phyloP scores from a whole-genome alignment of 2,797 vertebrate species.

The Cuniculus paca region DNA sequence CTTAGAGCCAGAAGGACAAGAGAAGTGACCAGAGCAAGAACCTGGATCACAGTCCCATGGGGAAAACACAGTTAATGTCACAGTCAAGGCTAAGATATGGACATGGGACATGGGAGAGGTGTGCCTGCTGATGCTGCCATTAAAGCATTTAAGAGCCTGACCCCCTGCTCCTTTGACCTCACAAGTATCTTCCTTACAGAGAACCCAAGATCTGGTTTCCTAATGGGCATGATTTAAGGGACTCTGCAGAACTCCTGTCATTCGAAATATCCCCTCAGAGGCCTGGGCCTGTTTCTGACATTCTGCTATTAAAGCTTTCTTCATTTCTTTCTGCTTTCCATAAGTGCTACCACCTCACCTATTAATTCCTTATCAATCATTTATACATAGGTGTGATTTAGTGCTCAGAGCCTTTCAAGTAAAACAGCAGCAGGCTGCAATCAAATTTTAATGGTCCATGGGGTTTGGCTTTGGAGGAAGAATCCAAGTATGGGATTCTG shows the following conservation, averaged over 20 bases:
- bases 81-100: background rate
- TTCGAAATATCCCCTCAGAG: background rate
- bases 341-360: conserved; percentile 62
- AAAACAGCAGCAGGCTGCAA: conserved; percentile 9
- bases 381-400: conserved; percentile 68
- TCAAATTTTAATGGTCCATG: conserved; percentile 31
- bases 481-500: background rate
- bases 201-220: background rate
- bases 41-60: background rate
- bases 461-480: background rate
- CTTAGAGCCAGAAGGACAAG: background rate
- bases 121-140: background rate
- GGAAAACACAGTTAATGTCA: background rate
- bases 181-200: background rate
- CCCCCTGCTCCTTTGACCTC: background rate
- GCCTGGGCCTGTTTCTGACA: conserved; percentile 34
- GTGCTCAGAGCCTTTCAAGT: conserved; percentile 49
- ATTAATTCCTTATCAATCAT: conserved; percentile 77
- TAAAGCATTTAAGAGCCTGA: background rate
- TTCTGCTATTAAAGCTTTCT: conserved; percentile 41
- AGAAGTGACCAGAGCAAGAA: background rate
- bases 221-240: background rate
- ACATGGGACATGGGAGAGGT: too few relatives aligned
- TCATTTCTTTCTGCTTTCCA: conserved; percentile 42
- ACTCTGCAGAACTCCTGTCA: background rate